Conservation (phyloP, 2,888 invertebrate species). For the Synanthedon andrenaeformis region DNA sequence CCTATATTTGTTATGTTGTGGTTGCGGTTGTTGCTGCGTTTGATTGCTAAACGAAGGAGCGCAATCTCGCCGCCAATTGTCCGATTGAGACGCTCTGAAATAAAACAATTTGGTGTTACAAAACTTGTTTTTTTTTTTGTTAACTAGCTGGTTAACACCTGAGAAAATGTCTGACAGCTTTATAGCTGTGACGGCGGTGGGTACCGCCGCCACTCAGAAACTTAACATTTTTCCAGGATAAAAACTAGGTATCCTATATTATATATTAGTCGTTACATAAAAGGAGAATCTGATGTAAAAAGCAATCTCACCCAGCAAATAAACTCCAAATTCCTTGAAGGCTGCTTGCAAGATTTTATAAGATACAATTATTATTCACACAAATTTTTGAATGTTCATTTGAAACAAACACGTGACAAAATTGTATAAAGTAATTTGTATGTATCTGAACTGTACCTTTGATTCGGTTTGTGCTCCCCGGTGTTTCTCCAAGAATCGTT, state of each 20-base stretch:
- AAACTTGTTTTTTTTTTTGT: no score
- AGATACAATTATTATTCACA: not conserved
- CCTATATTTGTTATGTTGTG: slow-evolving; percentile 34
- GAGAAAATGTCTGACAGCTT: no score
- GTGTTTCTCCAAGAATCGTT: slow-evolving; percentile 34
- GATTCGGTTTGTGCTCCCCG: slow-evolving; percentile 3
- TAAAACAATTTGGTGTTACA: not conserved
- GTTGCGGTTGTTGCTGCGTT: slow-evolving; percentile 18
- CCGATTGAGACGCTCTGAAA: slow-evolving; percentile 9
- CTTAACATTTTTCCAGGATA: no score
- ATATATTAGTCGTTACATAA: not conserved
- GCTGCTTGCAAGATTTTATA: not conserved
- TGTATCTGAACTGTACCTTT: not conserved
- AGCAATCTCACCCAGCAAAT: slow-evolving; percentile 40
- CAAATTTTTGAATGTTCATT: not conserved
- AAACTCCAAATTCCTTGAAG: slow-evolving; percentile 29
- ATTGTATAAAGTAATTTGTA: not conserved
- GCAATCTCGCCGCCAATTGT: slow-evolving; percentile 47
- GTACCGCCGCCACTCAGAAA: no score
- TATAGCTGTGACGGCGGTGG: no score
- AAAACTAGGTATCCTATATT: no score
- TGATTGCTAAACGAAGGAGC: slow-evolving; percentile 11
- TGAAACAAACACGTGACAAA: not conserved
- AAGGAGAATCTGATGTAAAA: not conserved
- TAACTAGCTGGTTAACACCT: no score